These are phyloP conservation scores for Diachasmimorpha longicaudata DNA, from an alignment of 1,140 invertebrate genomes.

Conservation along the genomic window DNA sequence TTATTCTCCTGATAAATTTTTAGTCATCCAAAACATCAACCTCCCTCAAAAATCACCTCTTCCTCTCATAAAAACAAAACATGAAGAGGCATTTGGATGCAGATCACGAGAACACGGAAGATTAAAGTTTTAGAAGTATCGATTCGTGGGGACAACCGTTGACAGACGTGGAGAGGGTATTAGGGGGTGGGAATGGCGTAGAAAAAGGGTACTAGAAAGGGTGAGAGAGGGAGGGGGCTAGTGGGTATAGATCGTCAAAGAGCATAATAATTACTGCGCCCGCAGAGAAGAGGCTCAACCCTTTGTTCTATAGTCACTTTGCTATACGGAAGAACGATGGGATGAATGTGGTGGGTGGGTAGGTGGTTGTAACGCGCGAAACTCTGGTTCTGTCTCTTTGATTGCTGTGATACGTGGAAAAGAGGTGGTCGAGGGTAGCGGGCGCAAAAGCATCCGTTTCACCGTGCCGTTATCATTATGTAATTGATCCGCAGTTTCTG, in stretches of 20 bases:
- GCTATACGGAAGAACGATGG: conserved; percentile 28
- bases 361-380: neutral
- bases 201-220: neutral
- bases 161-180: conserved; percentile 6
- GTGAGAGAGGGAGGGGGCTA: neutral
- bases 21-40: too few species aligned
- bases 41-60: too few species aligned
- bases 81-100: neutral
- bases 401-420: neutral
- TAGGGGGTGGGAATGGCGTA: neutral
- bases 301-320: conserved; percentile 63
- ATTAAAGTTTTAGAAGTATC: conserved; percentile 30
- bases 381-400: conserved; percentile 3
- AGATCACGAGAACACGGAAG: neutral
- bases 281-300: conserved; percentile 60
- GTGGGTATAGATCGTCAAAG: conserved; percentile 28
- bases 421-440: neutral
- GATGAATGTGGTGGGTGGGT: neutral
- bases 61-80: neutral
- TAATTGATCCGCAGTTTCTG: conserved; percentile 25
- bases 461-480: conserved; percentile 20
- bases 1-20: too few species aligned
- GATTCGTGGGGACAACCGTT: conserved; percentile 23
- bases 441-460: conserved; percentile 13
- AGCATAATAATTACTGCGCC: conserved; percentile 62